phyloP scores from a whole-genome alignment of 1,140 invertebrate species.

The Trichomalopsis sarcophagae region DNA sequence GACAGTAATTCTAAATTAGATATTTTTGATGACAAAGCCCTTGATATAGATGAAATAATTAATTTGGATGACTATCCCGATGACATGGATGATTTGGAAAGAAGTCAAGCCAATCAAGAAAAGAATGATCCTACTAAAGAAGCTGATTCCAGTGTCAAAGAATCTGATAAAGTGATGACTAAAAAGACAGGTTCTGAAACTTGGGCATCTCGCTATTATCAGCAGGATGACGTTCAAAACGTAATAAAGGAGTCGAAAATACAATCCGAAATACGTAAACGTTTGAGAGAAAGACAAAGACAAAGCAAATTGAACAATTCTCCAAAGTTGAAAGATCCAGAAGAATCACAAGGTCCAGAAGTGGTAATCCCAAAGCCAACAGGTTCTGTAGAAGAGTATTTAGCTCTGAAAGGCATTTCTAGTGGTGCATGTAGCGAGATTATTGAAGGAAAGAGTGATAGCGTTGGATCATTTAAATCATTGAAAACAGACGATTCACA shows the following conservation, averaged over 20 bases:
- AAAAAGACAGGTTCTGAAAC: conserved; percentile 62
- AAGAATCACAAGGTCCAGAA: conserved; percentile 30
- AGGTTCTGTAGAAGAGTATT: conserved; percentile 72
- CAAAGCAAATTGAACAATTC: conserved; percentile 66
- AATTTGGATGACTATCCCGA: conserved; percentile 73
- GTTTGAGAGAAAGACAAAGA: conserved; percentile 70
- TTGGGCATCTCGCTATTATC: conserved; percentile 72
- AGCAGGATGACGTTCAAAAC: conserved; percentile 72
- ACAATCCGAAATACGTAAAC: conserved; percentile 73
- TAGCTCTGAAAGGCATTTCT: conserved; percentile 64
- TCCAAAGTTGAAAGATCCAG: conserved; percentile 57
- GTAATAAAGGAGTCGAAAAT: conserved; percentile 74
- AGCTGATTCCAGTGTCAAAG: conserved; percentile 38
- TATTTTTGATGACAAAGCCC: conserved; percentile 48
- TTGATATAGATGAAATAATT: conserved; percentile 69
- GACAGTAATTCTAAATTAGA: conserved; percentile 25
- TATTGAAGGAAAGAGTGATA: not conserved
- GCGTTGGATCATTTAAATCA: not conserved
- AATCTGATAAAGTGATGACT: conserved; percentile 20
- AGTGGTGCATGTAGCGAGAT: conserved; percentile 14
- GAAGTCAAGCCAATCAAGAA: conserved; percentile 45
- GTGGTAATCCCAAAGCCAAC: conserved; percentile 59
- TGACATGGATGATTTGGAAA: conserved; percentile 69
- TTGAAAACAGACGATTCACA: not conserved
- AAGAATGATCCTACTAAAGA: conserved; percentile 49